Evolutionary conservation across 2,113 vertebrate genomes (phyloP).

Genomic region (Lethenteron reissneri): DNA sequence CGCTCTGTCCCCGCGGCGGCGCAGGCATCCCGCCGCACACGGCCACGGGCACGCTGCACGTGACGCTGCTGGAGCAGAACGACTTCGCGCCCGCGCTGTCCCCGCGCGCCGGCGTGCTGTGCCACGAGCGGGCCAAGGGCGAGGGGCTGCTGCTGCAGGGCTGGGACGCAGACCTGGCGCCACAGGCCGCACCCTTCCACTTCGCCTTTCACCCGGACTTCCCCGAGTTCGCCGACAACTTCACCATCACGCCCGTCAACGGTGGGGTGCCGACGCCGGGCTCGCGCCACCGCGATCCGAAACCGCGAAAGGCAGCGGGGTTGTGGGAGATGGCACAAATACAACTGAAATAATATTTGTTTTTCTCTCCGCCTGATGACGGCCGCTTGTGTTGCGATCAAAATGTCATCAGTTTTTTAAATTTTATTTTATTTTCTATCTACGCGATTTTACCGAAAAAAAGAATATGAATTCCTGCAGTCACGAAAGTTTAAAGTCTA

Average conservation of each 20-base stretch:
- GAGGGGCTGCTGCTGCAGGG: slow-evolving; percentile 39
- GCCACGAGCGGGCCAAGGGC: slow-evolving; percentile 17
- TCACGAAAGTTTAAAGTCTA: too few species aligned
- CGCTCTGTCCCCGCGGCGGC: too few species aligned
- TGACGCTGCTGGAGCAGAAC: slow-evolving; percentile 62
- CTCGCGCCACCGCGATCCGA: too few species aligned
- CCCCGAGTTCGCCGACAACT: slow-evolving; percentile 30
- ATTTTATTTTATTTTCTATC: too few species aligned
- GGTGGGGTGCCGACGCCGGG: slow-evolving; percentile 21
- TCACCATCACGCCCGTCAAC: slow-evolving; percentile 47
- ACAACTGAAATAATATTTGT: too few species aligned
- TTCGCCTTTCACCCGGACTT: slow-evolving; percentile 31
- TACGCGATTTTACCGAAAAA: too few species aligned
- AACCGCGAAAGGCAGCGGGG: too few species aligned
- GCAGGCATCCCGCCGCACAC: slow-evolving; percentile 21
- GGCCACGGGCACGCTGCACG: slow-evolving; percentile 35
- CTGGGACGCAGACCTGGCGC: slow-evolving; percentile 43
- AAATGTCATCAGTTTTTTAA: too few species aligned
- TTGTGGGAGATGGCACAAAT: too few species aligned
- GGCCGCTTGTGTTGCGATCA: too few species aligned
- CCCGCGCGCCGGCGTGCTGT: slow-evolving; percentile 24
- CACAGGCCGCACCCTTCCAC: slow-evolving; percentile 51
- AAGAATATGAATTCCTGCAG: too few species aligned
- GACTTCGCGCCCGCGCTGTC: slow-evolving; percentile 27
- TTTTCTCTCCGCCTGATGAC: too few species aligned